These are phyloP conservation scores for Pelecanus crispus DNA, from an alignment of 2,113 vertebrate species.

Conservation along the genomic window DNA sequence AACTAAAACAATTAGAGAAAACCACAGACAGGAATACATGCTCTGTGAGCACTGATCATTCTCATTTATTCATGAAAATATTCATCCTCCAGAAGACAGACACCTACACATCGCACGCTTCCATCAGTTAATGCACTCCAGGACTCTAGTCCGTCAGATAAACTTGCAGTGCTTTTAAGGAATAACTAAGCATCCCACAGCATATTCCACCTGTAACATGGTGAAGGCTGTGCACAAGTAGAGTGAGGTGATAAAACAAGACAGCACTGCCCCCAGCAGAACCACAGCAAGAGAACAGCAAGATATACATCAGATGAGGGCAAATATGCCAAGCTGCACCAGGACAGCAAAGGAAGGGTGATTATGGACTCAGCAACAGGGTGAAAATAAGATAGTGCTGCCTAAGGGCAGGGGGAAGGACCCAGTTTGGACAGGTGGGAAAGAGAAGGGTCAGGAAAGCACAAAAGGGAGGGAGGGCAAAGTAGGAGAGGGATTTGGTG, in stretches of 20 bases:
- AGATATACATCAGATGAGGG: not conserved
- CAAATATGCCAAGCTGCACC: not conserved
- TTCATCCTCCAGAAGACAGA: not conserved
- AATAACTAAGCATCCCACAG: not conserved
- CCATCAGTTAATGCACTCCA: not conserved
- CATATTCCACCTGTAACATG: not conserved
- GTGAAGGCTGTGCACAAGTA: not conserved
- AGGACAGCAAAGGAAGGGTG: not conserved
- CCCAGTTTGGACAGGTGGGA: not conserved
- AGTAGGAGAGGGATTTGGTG: not conserved
- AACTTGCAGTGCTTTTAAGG: not conserved
- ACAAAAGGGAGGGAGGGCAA: not conserved
- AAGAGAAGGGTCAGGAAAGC: not conserved
- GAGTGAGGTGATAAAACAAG: not conserved
- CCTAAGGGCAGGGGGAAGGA: not conserved
- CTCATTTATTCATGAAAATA: not conserved
- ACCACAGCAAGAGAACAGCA: not conserved
- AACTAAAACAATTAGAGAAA: not conserved
- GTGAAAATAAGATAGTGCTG: not conserved
- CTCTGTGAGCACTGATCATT: not conserved
- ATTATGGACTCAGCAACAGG: not conserved
- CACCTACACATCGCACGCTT: not conserved
- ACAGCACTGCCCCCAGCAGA: not conserved
- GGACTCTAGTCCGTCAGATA: not conserved
- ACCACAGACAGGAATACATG: not conserved